These are phyloP conservation scores for Monodelphis domestica DNA, from an alignment of 2,797 vertebrate species.

Conservation along the genomic window DNA sequence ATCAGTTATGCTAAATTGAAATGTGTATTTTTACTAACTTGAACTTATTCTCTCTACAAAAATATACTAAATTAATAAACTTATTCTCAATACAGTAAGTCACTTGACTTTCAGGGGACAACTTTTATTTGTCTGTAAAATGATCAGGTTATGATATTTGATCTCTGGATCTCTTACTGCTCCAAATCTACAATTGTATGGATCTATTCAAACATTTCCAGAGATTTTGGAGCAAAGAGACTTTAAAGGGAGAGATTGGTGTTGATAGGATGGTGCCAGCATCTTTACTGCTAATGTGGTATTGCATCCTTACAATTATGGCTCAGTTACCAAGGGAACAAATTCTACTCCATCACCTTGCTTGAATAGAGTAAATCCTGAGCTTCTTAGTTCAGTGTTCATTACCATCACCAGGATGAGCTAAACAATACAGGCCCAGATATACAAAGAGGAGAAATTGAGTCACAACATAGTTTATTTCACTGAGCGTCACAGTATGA, in stretches of 20 bases:
- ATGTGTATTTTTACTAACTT: background rate
- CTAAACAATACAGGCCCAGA: background rate
- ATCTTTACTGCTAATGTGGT: background rate
- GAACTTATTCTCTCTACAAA: background rate
- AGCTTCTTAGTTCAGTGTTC: background rate
- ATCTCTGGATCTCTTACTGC: background rate
- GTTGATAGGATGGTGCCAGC: background rate
- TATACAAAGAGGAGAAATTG: background rate
- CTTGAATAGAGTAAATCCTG: background rate
- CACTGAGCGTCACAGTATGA: constrained; percentile 20
- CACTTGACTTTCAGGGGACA: background rate
- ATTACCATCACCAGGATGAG: background rate
- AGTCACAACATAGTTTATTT: background rate
- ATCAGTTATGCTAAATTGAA: background rate
- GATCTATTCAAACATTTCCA: background rate
- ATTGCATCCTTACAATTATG: background rate
- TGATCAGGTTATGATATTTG: background rate
- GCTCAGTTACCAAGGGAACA: background rate
- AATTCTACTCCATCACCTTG: background rate
- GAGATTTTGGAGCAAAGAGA: background rate
- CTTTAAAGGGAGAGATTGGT: background rate
- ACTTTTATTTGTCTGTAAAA: background rate
- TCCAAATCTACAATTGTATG: background rate
- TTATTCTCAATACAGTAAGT: background rate
- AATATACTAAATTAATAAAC: background rate